Conservation (phyloP, 2,888 invertebrate genomes). For the Salpingus planirostris region DNA sequence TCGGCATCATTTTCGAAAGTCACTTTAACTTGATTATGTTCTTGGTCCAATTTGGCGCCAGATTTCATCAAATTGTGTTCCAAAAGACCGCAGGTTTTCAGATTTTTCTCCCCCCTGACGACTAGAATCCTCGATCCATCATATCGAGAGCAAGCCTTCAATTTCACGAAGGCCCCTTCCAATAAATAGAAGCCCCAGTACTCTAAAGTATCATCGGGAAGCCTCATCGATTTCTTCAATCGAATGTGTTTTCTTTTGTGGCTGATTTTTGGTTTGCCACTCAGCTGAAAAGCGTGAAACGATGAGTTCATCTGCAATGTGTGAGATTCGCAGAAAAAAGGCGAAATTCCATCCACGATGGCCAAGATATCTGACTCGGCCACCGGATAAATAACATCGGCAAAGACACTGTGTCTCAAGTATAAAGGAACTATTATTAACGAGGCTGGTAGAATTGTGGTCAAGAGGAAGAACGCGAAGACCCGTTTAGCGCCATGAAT, state of each 20-base stretch:
- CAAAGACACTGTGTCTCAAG: slow-evolving; percentile 65
- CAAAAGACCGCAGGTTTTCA: slow-evolving; percentile 69
- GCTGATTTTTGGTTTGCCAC: slow-evolving; percentile 55
- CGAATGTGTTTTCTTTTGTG: slow-evolving; percentile 62
- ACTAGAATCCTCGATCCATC: slow-evolving; percentile 73
- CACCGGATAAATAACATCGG: slow-evolving; percentile 67
- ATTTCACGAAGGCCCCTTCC: slow-evolving; percentile 65
- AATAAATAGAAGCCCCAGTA: slow-evolving; percentile 83
- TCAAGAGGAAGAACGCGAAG: slow-evolving; percentile 66
- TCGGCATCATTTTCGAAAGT: slow-evolving; percentile 52
- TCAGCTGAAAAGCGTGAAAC: slow-evolving; percentile 42
- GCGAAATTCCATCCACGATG: slow-evolving; percentile 73
- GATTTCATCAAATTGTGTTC: slow-evolving; percentile 59
- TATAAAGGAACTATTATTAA: slow-evolving; percentile 71
- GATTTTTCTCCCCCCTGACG: slow-evolving; percentile 67
- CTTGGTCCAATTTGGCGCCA: slow-evolving; percentile 50
- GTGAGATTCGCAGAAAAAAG: slow-evolving; percentile 73
- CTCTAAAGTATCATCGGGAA: slow-evolving; percentile 78
- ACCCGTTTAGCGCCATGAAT: slow-evolving; percentile 77
- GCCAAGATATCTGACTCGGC: slow-evolving; percentile 80
- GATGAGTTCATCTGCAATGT: slow-evolving; percentile 65
- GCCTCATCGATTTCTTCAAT: slow-evolving; percentile 70
- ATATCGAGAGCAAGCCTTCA: slow-evolving; percentile 72
- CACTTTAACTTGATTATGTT: slow-evolving; percentile 45
- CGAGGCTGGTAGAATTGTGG: slow-evolving; percentile 63